Conservation (phyloP, 2,888 invertebrate species). For the Eupeodes luniger region DNA sequence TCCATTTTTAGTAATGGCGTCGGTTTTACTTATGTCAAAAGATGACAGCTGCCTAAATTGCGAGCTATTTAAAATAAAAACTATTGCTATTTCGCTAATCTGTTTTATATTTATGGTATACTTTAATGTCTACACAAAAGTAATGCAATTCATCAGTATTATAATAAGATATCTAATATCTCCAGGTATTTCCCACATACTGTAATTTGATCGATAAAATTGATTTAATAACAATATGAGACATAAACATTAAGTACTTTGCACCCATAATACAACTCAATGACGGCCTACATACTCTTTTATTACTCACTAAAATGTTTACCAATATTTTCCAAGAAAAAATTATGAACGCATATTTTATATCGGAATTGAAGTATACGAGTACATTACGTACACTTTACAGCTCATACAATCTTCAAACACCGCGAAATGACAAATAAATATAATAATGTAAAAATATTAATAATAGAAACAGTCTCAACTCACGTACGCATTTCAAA, state of each 20-base stretch:
- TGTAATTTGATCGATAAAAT: neutral
- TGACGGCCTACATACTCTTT: too few relatives aligned
- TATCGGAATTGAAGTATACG: neutral
- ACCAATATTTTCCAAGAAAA: constrained; percentile 20
- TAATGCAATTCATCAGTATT: neutral
- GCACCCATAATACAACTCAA: neutral
- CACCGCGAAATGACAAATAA: neutral
- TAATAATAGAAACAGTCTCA: neutral
- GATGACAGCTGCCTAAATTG: too few relatives aligned
- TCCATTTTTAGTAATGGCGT: too few relatives aligned
- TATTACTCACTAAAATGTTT: constrained; percentile 1
- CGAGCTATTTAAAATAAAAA: too few relatives aligned
- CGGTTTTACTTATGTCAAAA: too few relatives aligned
- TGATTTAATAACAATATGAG: neutral
- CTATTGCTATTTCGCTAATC: too few relatives aligned
- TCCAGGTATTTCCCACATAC: neutral
- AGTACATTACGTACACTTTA: neutral
- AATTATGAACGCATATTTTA: constrained; percentile 1
- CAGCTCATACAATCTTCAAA: neutral
- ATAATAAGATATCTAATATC: neutral
- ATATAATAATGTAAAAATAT: neutral
- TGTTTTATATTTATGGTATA: too few relatives aligned
- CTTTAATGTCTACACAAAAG: neutral
- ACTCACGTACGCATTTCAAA: constrained; percentile 35
- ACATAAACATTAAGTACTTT: neutral